Evolutionary conservation across 1,140 invertebrate genomes (phyloP).

Genomic region (Dreissena polymorpha): DNA sequence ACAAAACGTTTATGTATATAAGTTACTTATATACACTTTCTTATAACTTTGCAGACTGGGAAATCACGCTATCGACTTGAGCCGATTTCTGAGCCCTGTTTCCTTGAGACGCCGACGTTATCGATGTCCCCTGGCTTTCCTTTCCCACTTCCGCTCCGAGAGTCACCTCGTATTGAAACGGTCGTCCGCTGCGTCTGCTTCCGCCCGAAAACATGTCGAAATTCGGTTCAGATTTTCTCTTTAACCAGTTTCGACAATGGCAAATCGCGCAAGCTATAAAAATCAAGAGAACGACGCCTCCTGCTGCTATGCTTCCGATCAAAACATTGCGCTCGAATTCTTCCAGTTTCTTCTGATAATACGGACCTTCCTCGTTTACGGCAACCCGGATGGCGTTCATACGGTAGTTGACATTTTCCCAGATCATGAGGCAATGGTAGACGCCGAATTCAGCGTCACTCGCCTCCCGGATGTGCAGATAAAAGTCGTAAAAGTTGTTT

Average conservation of each 20-base stretch:
- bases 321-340: conserved; percentile 30
- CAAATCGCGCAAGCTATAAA: conserved; percentile 18
- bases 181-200: too few species aligned
- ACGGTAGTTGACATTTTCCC: conserved; percentile 38
- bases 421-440: conserved; percentile 47
- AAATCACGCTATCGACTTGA: too few species aligned
- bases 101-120: too few species aligned
- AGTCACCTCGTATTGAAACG: too few species aligned
- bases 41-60: too few species aligned
- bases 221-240: background rate
- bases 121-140: too few species aligned
- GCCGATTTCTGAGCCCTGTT: too few species aligned
- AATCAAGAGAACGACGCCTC: conserved; percentile 21
- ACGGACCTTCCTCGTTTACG: conserved; percentile 40
- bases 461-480: conserved; percentile 3
- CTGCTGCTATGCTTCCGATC: conserved; percentile 24
- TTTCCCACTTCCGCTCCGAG: too few species aligned
- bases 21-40: too few species aligned
- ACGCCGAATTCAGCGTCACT: conserved; percentile 35
- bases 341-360: conserved; percentile 32
- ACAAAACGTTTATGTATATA: too few species aligned
- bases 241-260: conserved; percentile 14
- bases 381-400: conserved; percentile 22
- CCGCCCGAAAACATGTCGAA: background rate
- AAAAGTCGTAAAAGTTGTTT: conserved; percentile 14